Conservation (phyloP, 2,113 vertebrate genomes). For the Laticauda colubrina region DNA sequence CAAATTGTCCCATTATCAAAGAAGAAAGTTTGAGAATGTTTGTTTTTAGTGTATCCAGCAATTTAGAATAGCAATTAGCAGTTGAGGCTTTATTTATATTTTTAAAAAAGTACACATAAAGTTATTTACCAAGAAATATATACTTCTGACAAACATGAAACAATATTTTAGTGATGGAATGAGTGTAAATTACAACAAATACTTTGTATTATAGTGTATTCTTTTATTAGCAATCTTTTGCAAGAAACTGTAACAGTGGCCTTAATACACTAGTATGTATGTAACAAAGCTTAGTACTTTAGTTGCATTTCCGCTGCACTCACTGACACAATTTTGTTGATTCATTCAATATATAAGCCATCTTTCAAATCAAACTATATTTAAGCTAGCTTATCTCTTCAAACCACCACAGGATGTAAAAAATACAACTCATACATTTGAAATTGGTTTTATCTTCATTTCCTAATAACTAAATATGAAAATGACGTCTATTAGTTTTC, state of each 20-base stretch:
- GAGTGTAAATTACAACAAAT: background rate
- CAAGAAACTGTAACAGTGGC: background rate
- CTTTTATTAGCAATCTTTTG: background rate
- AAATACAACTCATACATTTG: background rate
- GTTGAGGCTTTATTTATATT: background rate
- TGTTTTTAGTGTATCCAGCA: background rate
- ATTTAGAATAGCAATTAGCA: background rate
- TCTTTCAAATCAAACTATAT: background rate
- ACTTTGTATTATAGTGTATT: background rate
- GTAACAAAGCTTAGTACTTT: background rate
- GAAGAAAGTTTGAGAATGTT: background rate
- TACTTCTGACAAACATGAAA: background rate
- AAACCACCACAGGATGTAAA: background rate
- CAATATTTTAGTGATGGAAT: background rate
- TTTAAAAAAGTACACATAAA: background rate
- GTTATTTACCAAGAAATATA: background rate
- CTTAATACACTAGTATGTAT: background rate
- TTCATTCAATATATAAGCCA: background rate
- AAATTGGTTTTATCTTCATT: background rate
- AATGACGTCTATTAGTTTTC: background rate
- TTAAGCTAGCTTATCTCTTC: background rate
- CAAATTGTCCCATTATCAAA: background rate
- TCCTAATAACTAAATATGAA: background rate
- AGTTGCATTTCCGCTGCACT: background rate
- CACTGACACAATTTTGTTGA: background rate